Conservation (phyloP, 2,797 vertebrate species). For the Melopsittacus undulatus region DNA sequence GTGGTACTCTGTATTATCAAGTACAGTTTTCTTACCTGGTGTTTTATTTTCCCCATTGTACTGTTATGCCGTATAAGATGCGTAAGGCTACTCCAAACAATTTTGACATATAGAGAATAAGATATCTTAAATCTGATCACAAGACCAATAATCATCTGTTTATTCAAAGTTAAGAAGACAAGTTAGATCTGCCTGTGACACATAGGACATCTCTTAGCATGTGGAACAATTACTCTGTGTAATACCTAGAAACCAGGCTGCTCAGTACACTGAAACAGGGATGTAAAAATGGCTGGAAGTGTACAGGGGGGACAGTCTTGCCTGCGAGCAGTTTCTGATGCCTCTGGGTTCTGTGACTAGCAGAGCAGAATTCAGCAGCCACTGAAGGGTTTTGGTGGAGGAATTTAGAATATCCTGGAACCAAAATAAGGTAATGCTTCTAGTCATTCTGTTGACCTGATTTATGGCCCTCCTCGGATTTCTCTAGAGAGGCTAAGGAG, state of each 20-base stretch:
- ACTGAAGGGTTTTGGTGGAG: background rate
- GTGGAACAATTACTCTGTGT: background rate
- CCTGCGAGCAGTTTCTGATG: background rate
- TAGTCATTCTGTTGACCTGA: background rate
- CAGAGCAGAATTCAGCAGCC: background rate
- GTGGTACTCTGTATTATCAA: background rate
- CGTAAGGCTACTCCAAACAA: background rate
- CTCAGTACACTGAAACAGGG: background rate
- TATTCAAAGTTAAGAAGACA: background rate
- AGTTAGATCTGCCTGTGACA: background rate
- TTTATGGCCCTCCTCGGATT: background rate
- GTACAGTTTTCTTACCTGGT: background rate
- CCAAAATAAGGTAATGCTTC: background rate
- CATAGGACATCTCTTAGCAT: background rate
- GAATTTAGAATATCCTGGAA: background rate
- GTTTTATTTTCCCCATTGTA: background rate
- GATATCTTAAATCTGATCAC: background rate
- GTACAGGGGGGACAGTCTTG: background rate
- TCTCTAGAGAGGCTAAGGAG: background rate
- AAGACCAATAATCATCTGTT: background rate
- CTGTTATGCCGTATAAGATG: background rate
- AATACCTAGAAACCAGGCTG: background rate
- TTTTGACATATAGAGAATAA: background rate
- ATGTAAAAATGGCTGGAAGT: background rate
- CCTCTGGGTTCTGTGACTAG: background rate